Conservation (phyloP, 2,113 vertebrate genomes). For the Desmodus rotundus region DNA sequence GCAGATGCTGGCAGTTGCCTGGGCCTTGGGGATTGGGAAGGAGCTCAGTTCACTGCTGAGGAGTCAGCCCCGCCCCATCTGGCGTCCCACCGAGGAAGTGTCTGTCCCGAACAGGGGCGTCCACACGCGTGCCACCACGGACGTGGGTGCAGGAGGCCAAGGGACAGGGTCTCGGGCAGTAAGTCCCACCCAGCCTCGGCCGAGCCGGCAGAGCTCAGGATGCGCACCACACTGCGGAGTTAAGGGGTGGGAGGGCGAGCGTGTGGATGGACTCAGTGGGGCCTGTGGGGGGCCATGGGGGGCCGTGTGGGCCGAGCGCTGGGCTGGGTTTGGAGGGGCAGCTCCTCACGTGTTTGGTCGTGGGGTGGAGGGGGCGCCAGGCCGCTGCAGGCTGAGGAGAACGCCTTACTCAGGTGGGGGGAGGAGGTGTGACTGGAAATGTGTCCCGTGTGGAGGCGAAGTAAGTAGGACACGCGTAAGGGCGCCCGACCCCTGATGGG, state of each 20-base stretch:
- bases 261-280: fast-evolving
- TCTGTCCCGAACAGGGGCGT: fast-evolving
- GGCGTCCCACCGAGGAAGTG: fast-evolving
- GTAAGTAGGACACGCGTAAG: no score
- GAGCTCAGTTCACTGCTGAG: fast-evolving
- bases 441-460: fast-evolving
- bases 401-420: fast-evolving
- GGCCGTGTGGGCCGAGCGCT: fast-evolving
- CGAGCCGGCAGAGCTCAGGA: no score
- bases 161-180: background rate
- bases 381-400: fast-evolving
- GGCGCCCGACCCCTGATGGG: no score
- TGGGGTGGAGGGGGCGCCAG: no score
- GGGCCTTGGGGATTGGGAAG: background rate
- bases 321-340: fast-evolving
- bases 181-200: fast-evolving
- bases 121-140: no score
- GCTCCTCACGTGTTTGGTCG: fast-evolving
- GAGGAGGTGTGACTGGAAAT: fast-evolving
- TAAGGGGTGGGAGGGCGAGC: background rate
- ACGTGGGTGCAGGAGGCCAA: background rate
- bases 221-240: no score
- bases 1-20: fast-evolving
- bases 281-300: no score
- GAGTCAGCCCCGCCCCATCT: fast-evolving